A percentile compares a stretch with the other conserved stretches of the same genome.
Conservation (phyloP, 2,888 invertebrate species). For the Lasioglossum zephyrum region DNA sequence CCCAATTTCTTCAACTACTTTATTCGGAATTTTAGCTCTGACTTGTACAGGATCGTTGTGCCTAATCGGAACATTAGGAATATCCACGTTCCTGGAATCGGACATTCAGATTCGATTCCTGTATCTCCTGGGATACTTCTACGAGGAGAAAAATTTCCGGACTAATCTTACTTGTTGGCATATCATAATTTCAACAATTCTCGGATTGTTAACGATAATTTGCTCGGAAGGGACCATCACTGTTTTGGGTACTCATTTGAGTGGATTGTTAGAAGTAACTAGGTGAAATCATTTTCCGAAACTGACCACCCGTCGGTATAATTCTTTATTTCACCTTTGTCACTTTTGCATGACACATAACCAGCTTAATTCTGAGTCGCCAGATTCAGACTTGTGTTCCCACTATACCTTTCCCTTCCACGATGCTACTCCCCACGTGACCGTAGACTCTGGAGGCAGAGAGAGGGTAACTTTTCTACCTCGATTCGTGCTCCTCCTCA, state of each 20-base stretch:
- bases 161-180: neutral
- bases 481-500: no score
- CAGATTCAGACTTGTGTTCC: no score
- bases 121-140: neutral
- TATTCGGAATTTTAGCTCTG: neutral
- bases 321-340: neutral
- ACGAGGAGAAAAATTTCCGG: neutral
- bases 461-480: no score
- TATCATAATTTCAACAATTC: neutral
- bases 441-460: no score
- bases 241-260: neutral
- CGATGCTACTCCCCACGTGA: no score
- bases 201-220: neutral
- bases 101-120: neutral
- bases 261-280: slow-evolving; percentile 4
- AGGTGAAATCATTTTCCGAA: neutral
- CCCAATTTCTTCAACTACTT: neutral
- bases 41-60: neutral
- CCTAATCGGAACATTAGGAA: neutral
- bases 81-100: neutral
- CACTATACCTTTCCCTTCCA: no score
- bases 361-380: no score
- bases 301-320: neutral
- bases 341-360: neutral
- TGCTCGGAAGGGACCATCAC: slow-evolving; percentile 9